Conservation (phyloP, 2,888 invertebrate genomes). For the Stenodera caucasica region DNA sequence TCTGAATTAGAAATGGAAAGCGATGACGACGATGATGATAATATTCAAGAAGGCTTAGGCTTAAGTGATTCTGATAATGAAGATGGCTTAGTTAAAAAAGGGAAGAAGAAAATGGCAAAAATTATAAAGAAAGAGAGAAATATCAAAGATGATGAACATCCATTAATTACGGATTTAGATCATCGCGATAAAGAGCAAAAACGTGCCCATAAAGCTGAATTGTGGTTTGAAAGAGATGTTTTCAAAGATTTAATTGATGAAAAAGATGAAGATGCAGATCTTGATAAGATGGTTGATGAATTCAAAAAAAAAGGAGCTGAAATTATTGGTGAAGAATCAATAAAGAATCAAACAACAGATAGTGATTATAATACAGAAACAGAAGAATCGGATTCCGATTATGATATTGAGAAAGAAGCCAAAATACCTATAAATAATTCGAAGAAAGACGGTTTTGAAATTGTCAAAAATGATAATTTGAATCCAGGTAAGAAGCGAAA, state of each 20-base stretch:
- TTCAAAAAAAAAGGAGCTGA: constrained; percentile 71
- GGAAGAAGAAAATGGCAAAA: neutral
- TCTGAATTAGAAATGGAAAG: constrained; percentile 66
- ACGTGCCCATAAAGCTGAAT: constrained; percentile 74
- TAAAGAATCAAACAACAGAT: constrained; percentile 28
- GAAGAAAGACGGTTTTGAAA: constrained; percentile 68
- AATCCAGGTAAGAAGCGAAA: constrained; percentile 34
- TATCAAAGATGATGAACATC: constrained; percentile 59
- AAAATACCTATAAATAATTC: constrained; percentile 42
- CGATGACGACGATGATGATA: constrained; percentile 60
- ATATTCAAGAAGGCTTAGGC: constrained; percentile 62
- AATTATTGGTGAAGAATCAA: constrained; percentile 52
- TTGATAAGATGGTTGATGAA: constrained; percentile 75
- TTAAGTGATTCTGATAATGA: constrained; percentile 66
- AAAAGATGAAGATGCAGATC: constrained; percentile 83
- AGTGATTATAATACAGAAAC: constrained; percentile 48
- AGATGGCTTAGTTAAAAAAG: constrained; percentile 34
- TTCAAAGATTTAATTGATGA: constrained; percentile 80
- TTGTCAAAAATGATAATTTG: constrained; percentile 59
- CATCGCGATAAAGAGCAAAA: constrained; percentile 72
- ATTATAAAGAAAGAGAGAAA: constrained; percentile 22
- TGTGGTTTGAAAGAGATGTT: constrained; percentile 86
- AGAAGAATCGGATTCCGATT: constrained; percentile 53
- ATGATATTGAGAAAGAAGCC: constrained; percentile 55
- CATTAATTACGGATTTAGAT: constrained; percentile 80